Conservation (phyloP, 2,888 invertebrate species). For the Sialis lutaria region DNA sequence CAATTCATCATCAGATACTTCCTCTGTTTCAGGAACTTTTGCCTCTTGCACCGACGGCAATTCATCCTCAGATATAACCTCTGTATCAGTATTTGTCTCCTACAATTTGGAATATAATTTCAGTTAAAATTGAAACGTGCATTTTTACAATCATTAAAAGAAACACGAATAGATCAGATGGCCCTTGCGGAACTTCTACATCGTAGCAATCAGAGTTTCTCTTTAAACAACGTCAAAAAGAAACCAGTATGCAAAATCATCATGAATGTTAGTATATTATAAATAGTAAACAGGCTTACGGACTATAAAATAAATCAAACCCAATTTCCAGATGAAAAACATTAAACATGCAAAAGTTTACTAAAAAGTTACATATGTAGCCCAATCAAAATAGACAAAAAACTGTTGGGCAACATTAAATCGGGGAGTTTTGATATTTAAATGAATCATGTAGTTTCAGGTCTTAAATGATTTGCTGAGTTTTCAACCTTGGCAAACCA, state of each 20-base stretch:
- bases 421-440: no score
- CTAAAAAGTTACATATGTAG: no score
- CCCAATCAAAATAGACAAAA: no score
- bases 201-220: background rate
- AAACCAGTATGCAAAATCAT: conserved; percentile 3
- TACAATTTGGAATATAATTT: conserved; percentile 11
- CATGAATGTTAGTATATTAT: conserved; percentile 5
- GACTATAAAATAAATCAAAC: no score
- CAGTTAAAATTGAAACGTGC: background rate
- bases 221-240: conserved; percentile 4
- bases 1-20: conserved; percentile 60
- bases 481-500: no score
- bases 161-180: conserved; percentile 2
- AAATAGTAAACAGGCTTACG: no score
- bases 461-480: no score
- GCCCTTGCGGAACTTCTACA: conserved; percentile 5
- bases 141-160: background rate
- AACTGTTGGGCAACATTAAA: no score
- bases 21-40: conserved; percentile 69
- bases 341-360: no score
- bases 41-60: conserved; percentile 53
- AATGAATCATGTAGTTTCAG: no score
- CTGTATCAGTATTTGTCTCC: conserved; percentile 56
- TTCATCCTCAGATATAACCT: conserved; percentile 74
- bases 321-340: no score